Conservation (phyloP, 2,113 vertebrate species). For the Electrona antarctica region DNA sequence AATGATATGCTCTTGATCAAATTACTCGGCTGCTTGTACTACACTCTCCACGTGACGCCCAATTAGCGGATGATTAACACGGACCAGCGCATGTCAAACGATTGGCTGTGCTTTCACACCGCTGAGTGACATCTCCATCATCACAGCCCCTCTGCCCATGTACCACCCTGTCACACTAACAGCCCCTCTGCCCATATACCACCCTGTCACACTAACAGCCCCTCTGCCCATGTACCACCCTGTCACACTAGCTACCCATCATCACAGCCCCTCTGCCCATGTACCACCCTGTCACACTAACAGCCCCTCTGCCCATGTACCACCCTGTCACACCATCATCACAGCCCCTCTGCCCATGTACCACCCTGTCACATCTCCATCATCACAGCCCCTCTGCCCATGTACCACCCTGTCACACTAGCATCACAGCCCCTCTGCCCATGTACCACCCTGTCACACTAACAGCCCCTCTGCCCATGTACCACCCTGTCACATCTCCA, state of each 20-base stretch:
- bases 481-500: conserved; percentile 62
- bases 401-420: too few relatives aligned
- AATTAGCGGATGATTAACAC: conserved; percentile 69
- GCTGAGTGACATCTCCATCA: conserved; percentile 68
- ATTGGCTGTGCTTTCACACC: conserved; percentile 61
- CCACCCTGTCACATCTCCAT: conserved; percentile 66
- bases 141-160: background rate
- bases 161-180: conserved; percentile 24
- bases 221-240: too few relatives aligned
- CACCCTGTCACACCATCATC: conserved; percentile 54
- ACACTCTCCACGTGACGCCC: conserved; percentile 62
- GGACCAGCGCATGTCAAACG: conserved; percentile 62
- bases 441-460: conserved; percentile 26
- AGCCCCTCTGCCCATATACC: too few relatives aligned
- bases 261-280: too few relatives aligned
- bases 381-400: conserved; percentile 5
- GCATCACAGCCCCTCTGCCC: conserved; percentile 5
- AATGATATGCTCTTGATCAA: conserved; percentile 60
- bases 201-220: too few relatives aligned
- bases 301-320: background rate
- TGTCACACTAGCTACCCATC: background rate
- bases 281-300: too few relatives aligned
- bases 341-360: background rate
- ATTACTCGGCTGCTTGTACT: conserved; percentile 65
- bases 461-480: background rate